These are phyloP conservation scores for Nasonia giraulti DNA, from an alignment of 1,140 invertebrate genomes.

Conservation along the genomic window DNA sequence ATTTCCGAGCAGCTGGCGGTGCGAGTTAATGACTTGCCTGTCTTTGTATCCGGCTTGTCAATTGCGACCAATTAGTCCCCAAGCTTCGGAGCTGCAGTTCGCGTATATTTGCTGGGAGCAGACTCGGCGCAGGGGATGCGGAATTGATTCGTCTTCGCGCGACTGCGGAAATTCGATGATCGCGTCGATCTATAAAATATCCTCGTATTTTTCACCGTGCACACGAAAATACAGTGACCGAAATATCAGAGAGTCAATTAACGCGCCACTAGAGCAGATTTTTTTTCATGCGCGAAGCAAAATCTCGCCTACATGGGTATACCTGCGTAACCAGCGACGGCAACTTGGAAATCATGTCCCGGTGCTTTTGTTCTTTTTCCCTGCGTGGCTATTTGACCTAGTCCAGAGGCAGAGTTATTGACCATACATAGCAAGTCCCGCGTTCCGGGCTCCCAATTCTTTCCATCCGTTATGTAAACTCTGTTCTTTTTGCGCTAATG, in stretches of 20 bases:
- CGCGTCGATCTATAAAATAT: no score
- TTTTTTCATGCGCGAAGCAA: no score
- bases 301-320: no score
- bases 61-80: constrained; percentile 46
- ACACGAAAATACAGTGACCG: no score
- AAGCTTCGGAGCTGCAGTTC: neutral
- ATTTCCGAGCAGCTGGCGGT: neutral
- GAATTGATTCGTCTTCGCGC: no score
- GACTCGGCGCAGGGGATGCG: no score
- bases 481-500: neutral
- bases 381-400: neutral
- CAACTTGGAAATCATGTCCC: neutral
- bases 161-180: no score
- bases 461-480: neutral
- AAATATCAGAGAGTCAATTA: no score
- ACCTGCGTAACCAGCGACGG: no score
- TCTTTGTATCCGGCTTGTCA: constrained; percentile 34
- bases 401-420: neutral
- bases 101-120: neutral
- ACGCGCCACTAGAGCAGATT: no score
- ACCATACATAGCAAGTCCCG: neutral
- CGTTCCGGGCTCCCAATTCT: neutral
- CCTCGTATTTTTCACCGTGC: no score
- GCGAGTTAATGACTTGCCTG: constrained; percentile 39
- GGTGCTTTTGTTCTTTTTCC: neutral